Evolutionary conservation across 1,140 invertebrate species (phyloP), one percentile per base, ranked within the genome.

Genomic region (Rhopalosiphum padi): DNA sequence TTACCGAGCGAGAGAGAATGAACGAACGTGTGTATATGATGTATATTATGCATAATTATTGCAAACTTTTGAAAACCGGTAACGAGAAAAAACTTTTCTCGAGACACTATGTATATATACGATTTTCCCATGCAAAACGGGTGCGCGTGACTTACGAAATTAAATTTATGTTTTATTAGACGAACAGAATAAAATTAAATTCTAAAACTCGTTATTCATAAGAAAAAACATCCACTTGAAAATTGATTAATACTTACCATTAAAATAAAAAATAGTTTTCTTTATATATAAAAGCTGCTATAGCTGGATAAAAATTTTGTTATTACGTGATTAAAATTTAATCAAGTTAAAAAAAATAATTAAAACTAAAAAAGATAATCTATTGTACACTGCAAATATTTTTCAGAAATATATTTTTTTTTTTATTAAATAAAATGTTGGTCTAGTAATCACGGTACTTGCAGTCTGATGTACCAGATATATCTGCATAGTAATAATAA

Each of bases 161-260:
- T 86, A 41, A 86, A 86, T 86, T 86, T 86, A 86, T 86, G 41
- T 83, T 83, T 83, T 83, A 86, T 86, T 46, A 86, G 85, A 86
- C 5, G 85, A 43, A 86, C 30, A 48, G 85, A 48, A 86, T 86
- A 30, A 86, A 86, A 86, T 86, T 86, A 46, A 86, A 46, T 5
- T 43, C 25, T 46, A 86, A 30, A 2, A n/a, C 85, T 86, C 23
- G 37, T 41, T 43, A 41, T 86, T 25, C 46, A 83, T 23, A 85
- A 30, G 25, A 86, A 30, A 85, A 46, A 86, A 86, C 41, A 41
- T 85, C 41, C 11, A 85, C 37, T 86, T 41, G 37, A 48, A 86
- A 46, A 86, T 86, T 46, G 43, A 86, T 86, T 46, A 46, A 46
- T 77, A 77, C 60, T 77, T n/a, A 77, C 60, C 15, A 77, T 77